Base-by-base conservation (phyloP, 2,113 vertebrate genomes). In the Pterophyllum scalare region DNA sequence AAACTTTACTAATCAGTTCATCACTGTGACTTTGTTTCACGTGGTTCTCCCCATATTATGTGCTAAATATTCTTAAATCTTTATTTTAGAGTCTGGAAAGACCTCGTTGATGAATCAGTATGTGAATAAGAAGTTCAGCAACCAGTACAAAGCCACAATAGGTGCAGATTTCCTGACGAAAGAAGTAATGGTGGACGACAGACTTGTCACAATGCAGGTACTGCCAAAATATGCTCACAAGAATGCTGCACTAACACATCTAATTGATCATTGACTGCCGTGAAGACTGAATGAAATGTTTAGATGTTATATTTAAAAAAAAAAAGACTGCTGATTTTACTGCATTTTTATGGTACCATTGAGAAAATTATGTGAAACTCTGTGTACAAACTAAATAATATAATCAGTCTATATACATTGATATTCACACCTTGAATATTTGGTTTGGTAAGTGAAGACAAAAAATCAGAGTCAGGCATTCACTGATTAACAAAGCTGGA, bases 101-200 rank as follows among this genome's bases (percentile, higher is more conserved):
- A 99, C 98, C 60, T 99, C 98, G 0, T 94, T 99, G 78, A 99
- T 99, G 98, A 99, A 99, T 95, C 98, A 99, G 93, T 99, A 99
- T 94, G 98, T 99, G 93, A 99, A 99, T 95, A 99, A 99, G 96
- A 99, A 99, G 94, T 99, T 99, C 95, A 99, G 97, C 94, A 99
- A 99, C 93, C 98, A 99, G 91, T 99, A 99, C 94, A 99, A 99
- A 96, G 98, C 98, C 81, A 99, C 98, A 93, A 99, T 99, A 96
- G 98, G 98, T 0, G 98, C 98, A 28, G 98, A 98, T 94, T 99
- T 99, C 86, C 96, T 99, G 91, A 99, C 98, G 59, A 99, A 99
- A 96, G 98, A 99, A 94, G 97, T 99, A 88, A 99, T 99, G 98
- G 98, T 99, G 94, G 98, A 99, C 54, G 98, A 99, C 96, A 97